Percentiles rank a stretch among this genome's conserved stretches.
These are phyloP conservation scores for Anarrhichthys ocellatus DNA, from an alignment of 2,113 vertebrate species.

Conservation along the genomic window DNA sequence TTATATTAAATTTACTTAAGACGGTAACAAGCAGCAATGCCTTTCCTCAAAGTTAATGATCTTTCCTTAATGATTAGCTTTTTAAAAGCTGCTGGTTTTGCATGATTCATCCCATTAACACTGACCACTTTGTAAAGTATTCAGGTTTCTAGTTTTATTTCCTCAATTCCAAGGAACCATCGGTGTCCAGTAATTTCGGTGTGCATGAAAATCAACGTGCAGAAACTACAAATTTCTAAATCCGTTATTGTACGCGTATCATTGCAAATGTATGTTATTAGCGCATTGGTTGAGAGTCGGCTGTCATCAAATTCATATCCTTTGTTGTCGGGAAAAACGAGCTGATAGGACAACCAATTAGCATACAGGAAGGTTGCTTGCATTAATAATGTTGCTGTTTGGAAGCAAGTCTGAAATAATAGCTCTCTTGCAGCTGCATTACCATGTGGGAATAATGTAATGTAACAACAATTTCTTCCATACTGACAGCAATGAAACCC, in stretches of 20 bases:
- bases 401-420: neutral
- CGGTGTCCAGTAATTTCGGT: neutral
- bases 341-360: neutral
- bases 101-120: slow-evolving; percentile 13
- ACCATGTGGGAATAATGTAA: neutral
- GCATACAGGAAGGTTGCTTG: neutral
- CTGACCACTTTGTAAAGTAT: neutral
- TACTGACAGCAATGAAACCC: neutral
- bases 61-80: slow-evolving; percentile 27
- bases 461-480: neutral
- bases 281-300: neutral
- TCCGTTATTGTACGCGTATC: neutral
- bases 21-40: slow-evolving; percentile 17
- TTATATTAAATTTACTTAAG: slow-evolving; percentile 16
- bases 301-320: neutral
- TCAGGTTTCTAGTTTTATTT: neutral
- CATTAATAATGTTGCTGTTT: neutral
- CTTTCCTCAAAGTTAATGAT: slow-evolving; percentile 21
- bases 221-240: neutral
- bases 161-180: neutral
- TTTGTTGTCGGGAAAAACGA: neutral
- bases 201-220: slow-evolving; percentile 14
- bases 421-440: neutral
- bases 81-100: slow-evolving; percentile 32
- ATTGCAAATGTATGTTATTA: neutral